Evolutionary conservation across 2,797 vertebrate genomes (phyloP), one percentile per base, ranked within the genome.

Genomic region (Falco naumanni): DNA sequence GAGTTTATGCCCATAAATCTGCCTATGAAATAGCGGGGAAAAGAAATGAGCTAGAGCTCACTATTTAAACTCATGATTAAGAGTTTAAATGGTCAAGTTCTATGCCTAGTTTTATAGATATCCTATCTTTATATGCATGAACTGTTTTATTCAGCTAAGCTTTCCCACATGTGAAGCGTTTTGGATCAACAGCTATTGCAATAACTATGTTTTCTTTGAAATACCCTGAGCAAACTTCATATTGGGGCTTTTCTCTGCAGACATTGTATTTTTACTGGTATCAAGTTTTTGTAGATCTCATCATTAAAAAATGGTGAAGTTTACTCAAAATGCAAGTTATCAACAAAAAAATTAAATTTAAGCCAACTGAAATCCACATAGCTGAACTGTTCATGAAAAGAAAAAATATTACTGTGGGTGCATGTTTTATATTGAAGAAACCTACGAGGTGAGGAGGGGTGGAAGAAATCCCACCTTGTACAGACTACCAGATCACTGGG

Each of bases 161-260:
- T 87, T 95, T 96, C 66, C 77, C 93, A 96, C 34, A 87, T 85
- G 82, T 81, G 76, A 94, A 96, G 66, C 37, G 14, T 71, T 95
- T 91, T 69, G 18, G 43, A 84, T 85, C 64, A 93, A 60, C 50
- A 84, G 25, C 54, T 85, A 75, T 43, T 57, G 43, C 43, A 92
- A 54, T 85, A 95, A 78, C 34, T 56, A 15, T 31, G 9, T 72
- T 94, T 68, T 74, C 57, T 94, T 95, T 91, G 22, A 92, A 95
- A 91, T 48, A 81, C 15, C 9, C 11, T 41, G 26, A 84, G 31
- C 18, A 83, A 87, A 85, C 19, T 66, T 76, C 45, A n/a, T 57
- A 53, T 0, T 12, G 17, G 15, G 9, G 31, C 9, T 87, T 89
- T 93, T 79, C 70, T 90, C 20, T 72, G 60, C 29, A 88, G 63